Evolutionary conservation across 2,888 invertebrate species (phyloP), one percentile per base, ranked within the genome.

Genomic region (Xylota segnis): DNA sequence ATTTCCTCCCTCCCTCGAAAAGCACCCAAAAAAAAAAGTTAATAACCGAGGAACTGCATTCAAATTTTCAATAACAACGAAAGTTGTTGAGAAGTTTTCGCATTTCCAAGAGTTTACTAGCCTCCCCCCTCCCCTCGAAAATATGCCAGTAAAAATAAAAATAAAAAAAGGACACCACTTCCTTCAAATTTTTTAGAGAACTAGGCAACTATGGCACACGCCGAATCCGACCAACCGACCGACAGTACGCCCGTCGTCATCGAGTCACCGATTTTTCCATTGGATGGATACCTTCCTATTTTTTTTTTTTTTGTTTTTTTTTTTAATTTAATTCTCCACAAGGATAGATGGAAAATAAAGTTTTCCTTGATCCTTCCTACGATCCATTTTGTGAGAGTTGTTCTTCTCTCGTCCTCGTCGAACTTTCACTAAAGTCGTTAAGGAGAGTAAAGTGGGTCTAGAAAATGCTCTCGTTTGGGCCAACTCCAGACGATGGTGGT

Each of bases 321-420:
- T 14, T 58, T 16, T 14, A 47, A 16, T 47, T 50, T 37, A 72
- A 58, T 72, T 59, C 40, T 59, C 47, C 29, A 23, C 37, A 4
- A n/a, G 32, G 16, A 7, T 40, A 12, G 47, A 14, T 45, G 47
- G 16, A 34, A 58, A 58, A 40, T 4, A 76, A 76, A 58, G 23
- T 66, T 76, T 76, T 27, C 16, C 66, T 45, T 59, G 76, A 66
- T 68, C 76, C 66, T 34, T 59, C 37, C 66, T 66, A 47, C 56
- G 58, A 76, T 76, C 66, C 66, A 40, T 59, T 50, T 29, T 27
- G 16, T 23, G 14, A 9, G 63, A 43, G 27, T n/a, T 37, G 14
- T 14, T 37, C 16, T 10, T 12, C n/a, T 6, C 4, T 18, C 65
- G 16, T 45, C 47, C 18, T 37, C 45, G 34, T 23, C 10, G 65